Evolutionary conservation across 1,140 invertebrate genomes (phyloP), one percentile per base, ranked within the genome.

Genomic region (Drosophila santomea): DNA sequence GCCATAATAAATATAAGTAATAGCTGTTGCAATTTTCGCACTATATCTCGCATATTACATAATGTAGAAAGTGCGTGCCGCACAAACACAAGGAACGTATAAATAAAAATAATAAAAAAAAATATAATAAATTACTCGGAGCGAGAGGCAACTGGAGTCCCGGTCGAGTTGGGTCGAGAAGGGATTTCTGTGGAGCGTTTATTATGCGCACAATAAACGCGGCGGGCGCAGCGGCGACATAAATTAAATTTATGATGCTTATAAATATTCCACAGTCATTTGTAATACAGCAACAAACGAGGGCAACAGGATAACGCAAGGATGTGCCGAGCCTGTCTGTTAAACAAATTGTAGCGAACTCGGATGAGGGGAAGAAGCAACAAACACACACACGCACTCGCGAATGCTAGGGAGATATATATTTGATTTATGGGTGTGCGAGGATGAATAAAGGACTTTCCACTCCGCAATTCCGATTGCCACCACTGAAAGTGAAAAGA

Each of bases 121-220:
- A 72, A 72, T 72, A 72, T 72, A 72, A 72, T 72, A 72, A 72
- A 72, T 72, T 72, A 72, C 68, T 10, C 8, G 20, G 1, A 41
- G 43, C 17, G 43, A 15, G 44, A 64, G 45, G 45, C 12, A n/a
- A 28, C 12, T 43, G 55, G 56, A 36, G 41, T 23, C 51, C 43
- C 64, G 64, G 66, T 78, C 58, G 56, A 51, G 61, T 28, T 55
- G 64, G 68, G 68, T 72, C 68, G 66, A 58, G 68, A 72, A 72
- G 64, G 64, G 88, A 89, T 89, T 89, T 89, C 77, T 90, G 84
- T 84, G 84, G 80, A 82, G 80, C 84, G 84, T 89, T 89, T 90
- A 89, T 89, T 89, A 82, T 89, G 77, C 84, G 84, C 85, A 89
- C 88, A 89, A 89, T 89, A 89, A 90, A 90, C 80, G 84, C 75